Conservation (phyloP, 2,113 vertebrate genomes). For the Ancistrus triradiatus region DNA sequence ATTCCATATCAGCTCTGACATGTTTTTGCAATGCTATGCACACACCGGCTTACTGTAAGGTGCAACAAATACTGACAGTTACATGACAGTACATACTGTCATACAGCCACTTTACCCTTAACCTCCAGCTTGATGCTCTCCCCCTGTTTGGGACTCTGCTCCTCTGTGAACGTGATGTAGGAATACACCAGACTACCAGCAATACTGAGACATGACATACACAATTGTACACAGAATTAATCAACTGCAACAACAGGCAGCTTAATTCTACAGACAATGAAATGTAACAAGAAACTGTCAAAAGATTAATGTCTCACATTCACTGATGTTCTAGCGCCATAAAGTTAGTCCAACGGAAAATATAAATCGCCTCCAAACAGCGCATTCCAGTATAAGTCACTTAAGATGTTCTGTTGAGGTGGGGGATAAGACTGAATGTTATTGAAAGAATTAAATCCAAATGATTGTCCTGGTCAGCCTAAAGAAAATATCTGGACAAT, state of each 20-base stretch:
- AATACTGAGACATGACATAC: conserved; percentile 70
- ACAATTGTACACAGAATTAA: neutral
- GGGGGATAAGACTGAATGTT: conserved; percentile 19
- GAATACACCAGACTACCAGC: conserved; percentile 95
- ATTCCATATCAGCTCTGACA: neutral
- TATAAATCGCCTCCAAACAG: conserved; percentile 96
- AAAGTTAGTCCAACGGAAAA: conserved; percentile 97
- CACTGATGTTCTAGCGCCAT: conserved; percentile 94
- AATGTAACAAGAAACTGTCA: too few species aligned
- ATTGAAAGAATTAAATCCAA: too few species aligned
- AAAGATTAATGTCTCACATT: too few species aligned
- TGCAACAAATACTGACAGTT: neutral
- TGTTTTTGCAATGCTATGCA: too few species aligned
- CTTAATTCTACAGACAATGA: neutral
- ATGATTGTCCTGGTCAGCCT: neutral
- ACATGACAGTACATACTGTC: conserved; percentile 7
- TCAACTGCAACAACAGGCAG: neutral
- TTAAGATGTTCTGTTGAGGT: conserved; percentile 83
- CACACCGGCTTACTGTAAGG: neutral
- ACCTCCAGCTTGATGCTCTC: conserved; percentile 52
- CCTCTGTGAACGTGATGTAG: conserved; percentile 89
- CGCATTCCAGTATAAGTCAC: conserved; percentile 97
- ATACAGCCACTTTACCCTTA: conserved; percentile 46
- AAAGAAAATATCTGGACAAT: neutral
- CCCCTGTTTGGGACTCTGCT: conserved; percentile 75